Evolutionary conservation across 2,797 vertebrate genomes (phyloP), one percentile per base, ranked within the genome.

Genomic region (Rhyacichthys aspro): DNA sequence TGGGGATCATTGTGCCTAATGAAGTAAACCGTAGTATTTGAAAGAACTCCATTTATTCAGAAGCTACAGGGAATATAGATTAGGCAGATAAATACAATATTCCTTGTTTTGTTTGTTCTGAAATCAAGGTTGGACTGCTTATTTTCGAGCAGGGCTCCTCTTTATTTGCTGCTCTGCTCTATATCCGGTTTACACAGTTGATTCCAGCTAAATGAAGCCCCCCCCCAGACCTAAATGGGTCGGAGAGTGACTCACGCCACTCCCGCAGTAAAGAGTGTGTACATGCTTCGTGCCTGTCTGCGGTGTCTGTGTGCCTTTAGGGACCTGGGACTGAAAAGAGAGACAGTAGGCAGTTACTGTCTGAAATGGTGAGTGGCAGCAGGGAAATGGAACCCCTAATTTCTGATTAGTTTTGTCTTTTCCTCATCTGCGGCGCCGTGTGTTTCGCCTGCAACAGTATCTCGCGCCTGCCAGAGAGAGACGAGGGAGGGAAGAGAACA

Each of bases 381-480:
- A 43, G 71, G 71, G 74, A 89, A 85, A 79, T 72, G 64, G 76
- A 74, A 74, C 41, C 70, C 63, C 48, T 84, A 74, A 85, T 88
- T 88, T 83, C 66, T 82, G 85, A 89, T 88, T 83, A 86, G 78
- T 85, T 87, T 76, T 37, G 70, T 72, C 73, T 83, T 80, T 82
- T 67, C 63, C 80, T 81, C 79, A 80, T 85, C 78, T 81, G 59
- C 43, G 17, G 57, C 7, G 19, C 44, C 67, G 55, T 55, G 53
- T 39, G 66, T n/a, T 52, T 48, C n/a, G 34, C 48, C 42, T 19
- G 57, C 47, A 57, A 59, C 75, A 53, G 56, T 62, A 63, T 70
- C 63, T 73, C 54, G 39, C 41, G 59, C 2, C 19, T 23, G 19
- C 19, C 19, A 23, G 19, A 48, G 34, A 42, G 7, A 8, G 12